phyloP scores from a whole-genome alignment of 2,888 invertebrate species.

The Kuschelorhynchus macadamiae region DNA sequence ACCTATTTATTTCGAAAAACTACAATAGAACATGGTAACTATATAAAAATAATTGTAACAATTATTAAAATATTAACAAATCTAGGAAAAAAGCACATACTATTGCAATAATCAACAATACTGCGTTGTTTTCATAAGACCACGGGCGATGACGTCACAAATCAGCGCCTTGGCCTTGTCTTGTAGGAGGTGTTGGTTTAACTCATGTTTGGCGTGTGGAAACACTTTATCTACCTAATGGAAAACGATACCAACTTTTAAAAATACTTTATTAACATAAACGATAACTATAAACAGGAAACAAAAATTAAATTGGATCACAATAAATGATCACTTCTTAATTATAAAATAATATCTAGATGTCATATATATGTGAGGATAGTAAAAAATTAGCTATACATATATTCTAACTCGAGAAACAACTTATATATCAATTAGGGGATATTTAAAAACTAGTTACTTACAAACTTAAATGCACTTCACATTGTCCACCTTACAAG shows the following conservation, averaged over 20 bases:
- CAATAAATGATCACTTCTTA: slow-evolving; percentile 53
- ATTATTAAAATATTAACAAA: too few relatives aligned
- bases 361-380: slow-evolving; percentile 45
- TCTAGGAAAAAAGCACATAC: too few relatives aligned
- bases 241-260: too few relatives aligned
- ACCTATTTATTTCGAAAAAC: too few relatives aligned
- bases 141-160: too few relatives aligned
- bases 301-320: slow-evolving; percentile 56
- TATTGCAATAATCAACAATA: too few relatives aligned
- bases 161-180: too few relatives aligned
- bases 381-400: slow-evolving; percentile 54
- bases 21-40: too few relatives aligned
- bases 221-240: background rate
- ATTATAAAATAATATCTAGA: slow-evolving; percentile 23
- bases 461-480: slow-evolving; percentile 52
- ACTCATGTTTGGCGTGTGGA: too few relatives aligned
- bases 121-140: too few relatives aligned
- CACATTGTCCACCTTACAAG: slow-evolving; percentile 45
- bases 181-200: too few relatives aligned
- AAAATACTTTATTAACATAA: slow-evolving; percentile 63
- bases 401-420: slow-evolving; percentile 50
- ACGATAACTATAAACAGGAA: slow-evolving; percentile 56
- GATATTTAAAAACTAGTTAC: slow-evolving; percentile 53
- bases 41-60: too few relatives aligned
- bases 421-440: slow-evolving; percentile 51